Conservation (phyloP, 2,888 invertebrate genomes). For the Melanostoma mellinum region DNA sequence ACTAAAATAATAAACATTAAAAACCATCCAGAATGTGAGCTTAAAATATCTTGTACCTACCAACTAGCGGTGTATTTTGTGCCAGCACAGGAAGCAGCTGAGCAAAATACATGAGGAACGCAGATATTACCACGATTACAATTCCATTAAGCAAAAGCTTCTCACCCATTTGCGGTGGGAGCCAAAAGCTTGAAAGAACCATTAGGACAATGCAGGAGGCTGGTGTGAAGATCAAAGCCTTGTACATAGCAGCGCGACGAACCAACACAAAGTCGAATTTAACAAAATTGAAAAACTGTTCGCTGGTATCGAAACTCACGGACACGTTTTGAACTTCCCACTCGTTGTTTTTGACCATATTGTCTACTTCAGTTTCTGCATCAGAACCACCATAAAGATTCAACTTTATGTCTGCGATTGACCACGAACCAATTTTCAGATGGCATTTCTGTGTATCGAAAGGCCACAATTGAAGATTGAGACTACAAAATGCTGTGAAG, state of each 20-base stretch:
- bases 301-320: slow-evolving; percentile 47
- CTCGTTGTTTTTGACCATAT: slow-evolving; percentile 78
- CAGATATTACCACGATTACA: slow-evolving; percentile 84
- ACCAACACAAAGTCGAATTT: slow-evolving; percentile 76
- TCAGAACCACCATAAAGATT: slow-evolving; percentile 74
- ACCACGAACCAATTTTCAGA: slow-evolving; percentile 89
- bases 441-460: slow-evolving; percentile 87
- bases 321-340: slow-evolving; percentile 82
- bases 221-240: slow-evolving; percentile 84
- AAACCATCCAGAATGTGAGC: background rate
- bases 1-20: slow-evolving; percentile 79
- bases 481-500: slow-evolving; percentile 85
- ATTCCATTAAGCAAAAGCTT: slow-evolving; percentile 84
- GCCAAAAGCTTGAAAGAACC: slow-evolving; percentile 84
- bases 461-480: slow-evolving; percentile 89
- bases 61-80: slow-evolving; percentile 82
- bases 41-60: slow-evolving; percentile 76
- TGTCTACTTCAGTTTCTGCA: slow-evolving; percentile 73
- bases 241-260: slow-evolving; percentile 85
- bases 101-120: slow-evolving; percentile 86
- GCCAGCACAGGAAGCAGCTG: slow-evolving; percentile 83
- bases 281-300: slow-evolving; percentile 77
- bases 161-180: slow-evolving; percentile 85
- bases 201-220: slow-evolving; percentile 84
- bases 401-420: slow-evolving; percentile 84